Conservation (phyloP, 2,113 vertebrate genomes). For the Saccopteryx leptura region DNA sequence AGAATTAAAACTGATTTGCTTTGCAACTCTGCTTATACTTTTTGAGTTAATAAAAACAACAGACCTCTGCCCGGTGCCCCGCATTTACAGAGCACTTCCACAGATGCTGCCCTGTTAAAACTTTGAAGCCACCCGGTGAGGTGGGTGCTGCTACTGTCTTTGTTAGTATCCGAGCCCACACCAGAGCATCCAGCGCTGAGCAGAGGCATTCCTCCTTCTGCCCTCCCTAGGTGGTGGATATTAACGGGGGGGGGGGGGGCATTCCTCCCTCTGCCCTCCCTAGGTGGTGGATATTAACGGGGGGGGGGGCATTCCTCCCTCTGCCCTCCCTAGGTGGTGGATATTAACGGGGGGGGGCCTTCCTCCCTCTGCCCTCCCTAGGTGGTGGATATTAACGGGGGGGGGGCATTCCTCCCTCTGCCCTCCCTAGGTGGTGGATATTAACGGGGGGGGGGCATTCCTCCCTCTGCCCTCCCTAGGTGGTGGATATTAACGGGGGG, state of each 20-base stretch:
- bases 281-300: rapidly evolving
- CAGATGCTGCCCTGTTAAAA: background rate
- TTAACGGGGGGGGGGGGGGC: too few relatives aligned
- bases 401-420: background rate
- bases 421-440: rapidly evolving
- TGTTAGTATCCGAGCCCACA: background rate
- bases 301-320: background rate
- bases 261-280: background rate
- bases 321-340: background rate
- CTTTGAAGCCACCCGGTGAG: background rate
- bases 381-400: background rate
- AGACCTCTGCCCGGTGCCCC: background rate
- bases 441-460: background rate
- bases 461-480: rapidly evolving
- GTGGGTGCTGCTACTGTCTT: background rate
- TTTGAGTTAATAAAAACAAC: constrained; percentile 17
- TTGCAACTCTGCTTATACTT: constrained; percentile 31
- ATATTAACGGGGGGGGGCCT: rapidly evolving
- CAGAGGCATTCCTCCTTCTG: background rate
- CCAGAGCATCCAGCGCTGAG: background rate
- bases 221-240: rapidly evolving
- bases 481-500: background rate
- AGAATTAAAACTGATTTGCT: constrained; percentile 56
- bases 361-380: rapidly evolving
- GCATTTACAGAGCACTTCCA: background rate